Percentiles rank a stretch among this genome's conserved stretches.
Evolutionary conservation across 1,140 invertebrate genomes (phyloP).

Genomic region (Eurosta solidaginis): DNA sequence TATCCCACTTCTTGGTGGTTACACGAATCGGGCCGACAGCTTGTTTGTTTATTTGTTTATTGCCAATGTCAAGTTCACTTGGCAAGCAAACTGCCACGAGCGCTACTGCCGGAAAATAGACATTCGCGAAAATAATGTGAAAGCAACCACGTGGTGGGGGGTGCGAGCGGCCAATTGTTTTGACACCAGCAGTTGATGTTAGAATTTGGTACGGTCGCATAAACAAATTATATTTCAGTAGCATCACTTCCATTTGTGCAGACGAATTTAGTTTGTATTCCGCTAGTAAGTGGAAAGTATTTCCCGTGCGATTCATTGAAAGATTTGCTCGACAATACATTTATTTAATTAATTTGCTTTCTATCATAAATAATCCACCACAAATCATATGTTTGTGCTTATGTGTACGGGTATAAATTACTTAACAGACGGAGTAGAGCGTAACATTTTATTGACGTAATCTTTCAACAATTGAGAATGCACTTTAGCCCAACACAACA

Average conservation of each 20-base stretch:
- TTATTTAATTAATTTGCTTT: background rate
- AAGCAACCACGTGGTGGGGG: background rate
- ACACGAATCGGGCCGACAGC: background rate
- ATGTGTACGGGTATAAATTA: background rate
- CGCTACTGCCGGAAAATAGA: background rate
- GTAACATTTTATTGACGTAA: background rate
- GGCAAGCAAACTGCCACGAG: background rate
- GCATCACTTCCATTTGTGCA: no score
- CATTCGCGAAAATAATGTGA: background rate
- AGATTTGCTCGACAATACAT: background rate
- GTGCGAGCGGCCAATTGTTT: background rate
- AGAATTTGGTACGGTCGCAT: background rate
- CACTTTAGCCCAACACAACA: background rate
- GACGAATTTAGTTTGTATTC: background rate
- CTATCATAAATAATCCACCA: no score
- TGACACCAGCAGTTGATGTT: background rate
- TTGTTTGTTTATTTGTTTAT: background rate
- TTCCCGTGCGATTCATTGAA: background rate
- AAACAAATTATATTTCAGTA: background rate
- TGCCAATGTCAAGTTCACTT: slow-evolving; percentile 25
- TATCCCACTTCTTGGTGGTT: background rate
- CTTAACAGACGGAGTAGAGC: background rate
- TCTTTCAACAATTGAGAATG: slow-evolving; percentile 21
- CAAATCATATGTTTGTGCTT: no score
- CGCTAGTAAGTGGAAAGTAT: background rate